Evolutionary conservation across 1,140 invertebrate species (phyloP).

Genomic region (Oedothorax gibbosus): DNA sequence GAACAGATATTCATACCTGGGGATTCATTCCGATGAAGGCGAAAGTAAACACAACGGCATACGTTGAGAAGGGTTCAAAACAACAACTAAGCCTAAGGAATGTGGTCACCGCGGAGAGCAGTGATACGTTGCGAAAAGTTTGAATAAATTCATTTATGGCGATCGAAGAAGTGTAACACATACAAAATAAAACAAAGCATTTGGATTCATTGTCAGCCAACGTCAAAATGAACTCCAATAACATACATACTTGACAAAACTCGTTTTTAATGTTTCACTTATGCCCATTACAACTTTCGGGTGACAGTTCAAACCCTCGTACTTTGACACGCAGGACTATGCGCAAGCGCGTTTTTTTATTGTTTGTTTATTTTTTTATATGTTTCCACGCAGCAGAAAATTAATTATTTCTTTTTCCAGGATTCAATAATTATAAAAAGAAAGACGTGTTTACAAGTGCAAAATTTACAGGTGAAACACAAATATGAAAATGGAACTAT

Average conservation of each 20-base stretch:
- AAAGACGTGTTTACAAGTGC: too few species aligned
- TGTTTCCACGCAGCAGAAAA: neutral
- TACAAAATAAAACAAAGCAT: constrained; percentile 32
- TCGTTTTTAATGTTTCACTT: constrained; percentile 46
- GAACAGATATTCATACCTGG: constrained; percentile 19
- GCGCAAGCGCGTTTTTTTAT: constrained; percentile 47
- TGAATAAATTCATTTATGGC: constrained; percentile 38
- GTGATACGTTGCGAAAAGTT: constrained; percentile 37
- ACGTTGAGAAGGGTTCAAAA: neutral
- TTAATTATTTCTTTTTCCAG: too few species aligned
- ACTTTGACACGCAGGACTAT: constrained; percentile 57
- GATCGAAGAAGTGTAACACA: constrained; percentile 8
- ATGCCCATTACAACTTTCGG: constrained; percentile 22
- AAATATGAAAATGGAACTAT: too few species aligned
- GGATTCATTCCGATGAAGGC: neutral
- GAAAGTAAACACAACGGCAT: constrained; percentile 35
- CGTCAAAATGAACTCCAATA: constrained; percentile 59
- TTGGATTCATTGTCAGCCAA: constrained; percentile 51
- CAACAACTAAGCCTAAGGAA: constrained; percentile 47
- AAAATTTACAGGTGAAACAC: too few species aligned
- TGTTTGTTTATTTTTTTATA: constrained; percentile 15
- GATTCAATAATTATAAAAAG: too few species aligned
- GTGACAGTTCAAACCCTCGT: constrained; percentile 60
- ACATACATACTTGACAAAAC: constrained; percentile 60
- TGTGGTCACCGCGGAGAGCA: constrained; percentile 15